A percentile compares a stretch with the other conserved stretches of the same genome.
Evolutionary conservation across 2,797 vertebrate genomes (phyloP).

Genomic region (Hemitrygon akajei): DNA sequence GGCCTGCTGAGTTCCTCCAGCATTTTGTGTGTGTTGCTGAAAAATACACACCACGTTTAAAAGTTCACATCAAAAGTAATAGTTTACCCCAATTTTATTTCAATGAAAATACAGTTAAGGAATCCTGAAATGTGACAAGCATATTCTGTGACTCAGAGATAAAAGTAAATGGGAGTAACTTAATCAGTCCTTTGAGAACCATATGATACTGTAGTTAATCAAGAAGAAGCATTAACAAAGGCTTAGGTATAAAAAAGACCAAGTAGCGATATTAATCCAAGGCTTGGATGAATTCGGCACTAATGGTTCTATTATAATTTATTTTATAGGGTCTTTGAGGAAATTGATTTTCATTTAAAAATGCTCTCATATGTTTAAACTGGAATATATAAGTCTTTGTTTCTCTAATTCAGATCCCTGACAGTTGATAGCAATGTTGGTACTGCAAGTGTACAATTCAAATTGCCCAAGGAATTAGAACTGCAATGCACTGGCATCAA

Average conservation of each 20-base stretch:
- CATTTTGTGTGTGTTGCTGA: no score
- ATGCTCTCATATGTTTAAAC: background rate
- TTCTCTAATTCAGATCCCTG: background rate
- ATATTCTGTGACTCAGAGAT: background rate
- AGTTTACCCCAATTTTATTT: background rate
- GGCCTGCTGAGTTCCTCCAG: no score
- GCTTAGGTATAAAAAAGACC: background rate
- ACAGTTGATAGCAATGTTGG: background rate
- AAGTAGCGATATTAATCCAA: background rate
- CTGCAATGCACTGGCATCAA: background rate
- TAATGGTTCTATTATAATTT: background rate
- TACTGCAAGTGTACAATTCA: background rate
- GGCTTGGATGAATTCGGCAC: background rate
- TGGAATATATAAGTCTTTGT: background rate
- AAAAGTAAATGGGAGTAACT: background rate
- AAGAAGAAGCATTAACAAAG: background rate
- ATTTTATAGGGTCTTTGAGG: background rate
- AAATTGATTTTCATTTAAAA: constrained; percentile 4
- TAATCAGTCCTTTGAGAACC: background rate
- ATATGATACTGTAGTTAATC: background rate
- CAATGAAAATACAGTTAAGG: background rate
- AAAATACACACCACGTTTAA: background rate
- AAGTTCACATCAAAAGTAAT: background rate
- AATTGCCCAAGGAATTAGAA: background rate
- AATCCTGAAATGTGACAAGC: background rate